phyloP scores from a whole-genome alignment of 2,113 vertebrate genomes.

The Hyperopisus bebe region DNA sequence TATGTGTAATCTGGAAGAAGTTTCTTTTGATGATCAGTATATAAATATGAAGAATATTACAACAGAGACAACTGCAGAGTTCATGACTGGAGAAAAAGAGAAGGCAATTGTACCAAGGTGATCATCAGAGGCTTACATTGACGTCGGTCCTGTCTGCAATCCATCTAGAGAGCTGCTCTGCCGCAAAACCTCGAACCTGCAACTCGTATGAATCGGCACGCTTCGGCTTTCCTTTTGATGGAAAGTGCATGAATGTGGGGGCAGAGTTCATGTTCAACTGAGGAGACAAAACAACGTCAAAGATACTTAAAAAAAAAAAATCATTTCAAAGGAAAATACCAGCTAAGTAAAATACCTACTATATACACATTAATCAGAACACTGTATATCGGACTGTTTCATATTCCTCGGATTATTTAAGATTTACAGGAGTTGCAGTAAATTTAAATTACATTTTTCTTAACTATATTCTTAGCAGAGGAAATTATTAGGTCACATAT shows the following conservation, averaged over 20 bases:
- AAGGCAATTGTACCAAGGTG: not conserved
- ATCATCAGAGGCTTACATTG: constrained; percentile 60
- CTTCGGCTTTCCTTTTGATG: constrained; percentile 86
- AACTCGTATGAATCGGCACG: constrained; percentile 84
- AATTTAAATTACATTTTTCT: not conserved
- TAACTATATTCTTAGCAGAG: not conserved
- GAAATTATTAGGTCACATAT: not conserved
- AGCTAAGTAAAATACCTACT: not conserved
- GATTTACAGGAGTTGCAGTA: not conserved
- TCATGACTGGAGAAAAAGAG: not conserved
- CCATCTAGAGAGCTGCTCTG: constrained; percentile 91
- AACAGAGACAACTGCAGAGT: not conserved
- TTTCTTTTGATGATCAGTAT: not conserved
- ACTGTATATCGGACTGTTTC: not conserved
- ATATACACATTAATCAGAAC: not conserved
- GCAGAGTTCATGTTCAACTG: constrained; percentile 98
- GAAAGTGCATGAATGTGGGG: constrained; percentile 95
- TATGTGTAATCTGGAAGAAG: not conserved
- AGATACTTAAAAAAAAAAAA: not conserved
- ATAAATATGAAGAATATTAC: not conserved
- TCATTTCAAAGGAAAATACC: not conserved
- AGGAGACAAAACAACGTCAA: not conserved
- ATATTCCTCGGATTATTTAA: not conserved
- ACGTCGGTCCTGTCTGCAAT: constrained; percentile 92
- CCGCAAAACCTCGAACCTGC: constrained; percentile 87